phyloP scores from a whole-genome alignment of 2,113 vertebrate species.

The Erythrocebus patas region DNA sequence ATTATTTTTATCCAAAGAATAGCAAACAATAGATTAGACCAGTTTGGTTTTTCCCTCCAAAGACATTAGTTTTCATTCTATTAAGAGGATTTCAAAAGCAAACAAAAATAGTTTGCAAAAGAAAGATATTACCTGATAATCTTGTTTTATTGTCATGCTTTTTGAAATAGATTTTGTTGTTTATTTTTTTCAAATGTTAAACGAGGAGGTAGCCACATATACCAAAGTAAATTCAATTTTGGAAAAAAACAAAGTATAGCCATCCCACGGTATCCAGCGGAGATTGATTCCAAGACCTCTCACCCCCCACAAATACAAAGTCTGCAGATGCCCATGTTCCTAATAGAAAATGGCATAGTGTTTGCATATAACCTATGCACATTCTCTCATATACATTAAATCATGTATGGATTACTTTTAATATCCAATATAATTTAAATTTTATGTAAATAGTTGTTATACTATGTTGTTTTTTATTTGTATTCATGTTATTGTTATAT shows the following conservation, averaged over 20 bases:
- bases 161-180: not conserved
- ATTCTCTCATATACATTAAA: not conserved
- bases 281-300: too few species aligned
- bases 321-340: not conserved
- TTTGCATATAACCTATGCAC: not conserved
- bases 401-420: not conserved
- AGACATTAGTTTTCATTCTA: not conserved
- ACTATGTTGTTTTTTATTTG: not conserved
- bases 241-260: not conserved
- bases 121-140: not conserved
- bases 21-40: not conserved
- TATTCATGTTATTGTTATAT: not conserved
- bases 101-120: not conserved
- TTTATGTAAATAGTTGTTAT: not conserved
- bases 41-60: not conserved
- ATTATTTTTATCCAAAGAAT: not conserved
- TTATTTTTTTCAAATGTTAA: slow-evolving; percentile 12
- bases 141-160: not conserved
- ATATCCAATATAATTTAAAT: not conserved
- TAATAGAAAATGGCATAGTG: not conserved
- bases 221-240: not conserved
- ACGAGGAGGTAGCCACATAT: not conserved
- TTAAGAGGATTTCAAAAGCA: not conserved
- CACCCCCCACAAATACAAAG: not conserved
- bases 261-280: not conserved